These are phyloP conservation scores for Priocnemis perturbator DNA, from an alignment of 2,888 invertebrate genomes.

Conservation along the genomic window DNA sequence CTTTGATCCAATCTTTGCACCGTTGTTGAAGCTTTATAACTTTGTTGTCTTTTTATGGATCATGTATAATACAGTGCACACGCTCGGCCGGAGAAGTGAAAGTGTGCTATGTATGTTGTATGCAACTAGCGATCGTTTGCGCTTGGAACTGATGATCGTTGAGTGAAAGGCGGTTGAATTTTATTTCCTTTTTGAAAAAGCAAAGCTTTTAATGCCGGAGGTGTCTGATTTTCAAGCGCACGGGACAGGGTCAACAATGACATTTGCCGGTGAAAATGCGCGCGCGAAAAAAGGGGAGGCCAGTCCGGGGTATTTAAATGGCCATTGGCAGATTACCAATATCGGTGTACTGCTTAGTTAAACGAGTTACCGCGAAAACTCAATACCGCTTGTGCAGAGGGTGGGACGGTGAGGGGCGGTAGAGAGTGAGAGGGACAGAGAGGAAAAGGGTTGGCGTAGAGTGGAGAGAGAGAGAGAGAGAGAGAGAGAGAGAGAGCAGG, in stretches of 20 bases:
- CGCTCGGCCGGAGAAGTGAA: not conserved
- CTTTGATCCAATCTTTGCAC: no score
- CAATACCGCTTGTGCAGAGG: conserved; percentile 50
- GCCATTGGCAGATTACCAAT: conserved; percentile 64
- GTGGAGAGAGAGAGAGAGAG: not conserved
- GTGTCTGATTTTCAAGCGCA: conserved; percentile 57
- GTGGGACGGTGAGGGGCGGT: not conserved
- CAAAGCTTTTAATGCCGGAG: conserved; percentile 50
- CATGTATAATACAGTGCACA: no score
- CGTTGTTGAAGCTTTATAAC: no score
- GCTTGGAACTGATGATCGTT: not conserved
- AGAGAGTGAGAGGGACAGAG: conserved; percentile 6
- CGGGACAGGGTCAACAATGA: conserved; percentile 53
- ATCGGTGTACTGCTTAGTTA: conserved; percentile 62
- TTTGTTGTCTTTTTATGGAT: no score
- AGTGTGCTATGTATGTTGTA: not conserved
- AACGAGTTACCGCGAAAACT: conserved; percentile 63
- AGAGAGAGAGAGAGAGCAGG: not conserved
- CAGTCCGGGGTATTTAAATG: conserved; percentile 56
- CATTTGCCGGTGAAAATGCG: conserved; percentile 57
- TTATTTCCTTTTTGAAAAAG: conserved; percentile 10
- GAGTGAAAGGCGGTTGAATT: not conserved
- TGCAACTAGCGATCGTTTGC: no score
- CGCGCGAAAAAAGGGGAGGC: conserved; percentile 53
- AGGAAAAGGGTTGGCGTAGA: not conserved